These are phyloP conservation scores for Spea hammondii DNA, from an alignment of 2,797 vertebrate species.

Conservation along the genomic window DNA sequence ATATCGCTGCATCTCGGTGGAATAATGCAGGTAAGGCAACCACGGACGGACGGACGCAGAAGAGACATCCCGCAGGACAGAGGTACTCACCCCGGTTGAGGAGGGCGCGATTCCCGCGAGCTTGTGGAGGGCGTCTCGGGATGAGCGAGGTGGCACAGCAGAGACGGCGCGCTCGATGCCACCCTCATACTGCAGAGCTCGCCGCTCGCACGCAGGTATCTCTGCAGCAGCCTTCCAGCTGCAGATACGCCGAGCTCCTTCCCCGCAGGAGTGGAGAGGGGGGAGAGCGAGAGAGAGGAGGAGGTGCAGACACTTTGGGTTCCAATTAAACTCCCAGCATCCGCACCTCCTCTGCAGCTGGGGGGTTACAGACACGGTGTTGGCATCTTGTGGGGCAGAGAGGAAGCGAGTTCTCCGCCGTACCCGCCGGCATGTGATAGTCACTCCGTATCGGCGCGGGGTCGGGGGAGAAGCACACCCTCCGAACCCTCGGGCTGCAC, in stretches of 20 bases:
- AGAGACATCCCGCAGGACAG: background rate
- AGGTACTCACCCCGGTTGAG: slow-evolving; percentile 26
- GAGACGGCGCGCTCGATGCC: slow-evolving; percentile 64
- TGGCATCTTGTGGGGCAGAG: background rate
- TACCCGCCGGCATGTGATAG: background rate
- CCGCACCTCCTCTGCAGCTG: slow-evolving; percentile 41
- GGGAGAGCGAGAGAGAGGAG: slow-evolving; percentile 21
- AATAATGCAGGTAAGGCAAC: slow-evolving; percentile 29
- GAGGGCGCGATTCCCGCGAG: slow-evolving; percentile 31
- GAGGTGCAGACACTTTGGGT: slow-evolving; percentile 57
- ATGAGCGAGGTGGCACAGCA: slow-evolving; percentile 53
- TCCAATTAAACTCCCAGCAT: slow-evolving; percentile 57
- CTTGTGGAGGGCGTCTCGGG: slow-evolving; percentile 53
- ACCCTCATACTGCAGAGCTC: slow-evolving; percentile 67
- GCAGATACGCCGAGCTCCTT: slow-evolving; percentile 59
- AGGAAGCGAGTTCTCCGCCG: background rate
- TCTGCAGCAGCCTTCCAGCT: slow-evolving; percentile 64
- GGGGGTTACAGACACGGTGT: background rate
- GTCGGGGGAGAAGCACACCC: background rate
- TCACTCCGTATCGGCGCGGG: background rate
- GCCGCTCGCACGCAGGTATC: slow-evolving; percentile 61
- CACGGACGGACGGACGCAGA: background rate
- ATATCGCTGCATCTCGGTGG: background rate
- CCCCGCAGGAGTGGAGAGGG: slow-evolving; percentile 39
- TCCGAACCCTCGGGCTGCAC: background rate